Evolutionary conservation across 2,113 vertebrate species (phyloP).

Genomic region (Melanocharis versteri): DNA sequence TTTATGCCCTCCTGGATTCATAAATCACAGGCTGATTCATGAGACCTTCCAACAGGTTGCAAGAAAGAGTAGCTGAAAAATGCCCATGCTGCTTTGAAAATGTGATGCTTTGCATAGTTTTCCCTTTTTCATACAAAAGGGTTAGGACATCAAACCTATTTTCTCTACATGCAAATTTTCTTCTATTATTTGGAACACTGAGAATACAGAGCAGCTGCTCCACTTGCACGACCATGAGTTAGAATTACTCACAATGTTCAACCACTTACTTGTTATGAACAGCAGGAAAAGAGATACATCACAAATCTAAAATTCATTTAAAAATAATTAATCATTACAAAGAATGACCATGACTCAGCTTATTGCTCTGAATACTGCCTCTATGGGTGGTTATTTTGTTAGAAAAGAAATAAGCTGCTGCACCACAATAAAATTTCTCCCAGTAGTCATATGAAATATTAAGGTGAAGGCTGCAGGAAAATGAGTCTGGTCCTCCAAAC

Average conservation of each 20-base stretch:
- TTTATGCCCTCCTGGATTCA: neutral
- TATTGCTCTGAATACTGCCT: neutral
- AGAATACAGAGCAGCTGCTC: conserved; percentile 52
- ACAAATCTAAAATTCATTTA: conserved; percentile 53
- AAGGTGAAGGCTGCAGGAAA: conserved; percentile 14
- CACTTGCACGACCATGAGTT: conserved; percentile 2
- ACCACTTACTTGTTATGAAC: conserved; percentile 30
- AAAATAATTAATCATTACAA: conserved; percentile 60
- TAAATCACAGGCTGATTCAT: neutral
- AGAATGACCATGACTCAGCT: conserved; percentile 58
- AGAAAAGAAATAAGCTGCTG: conserved; percentile 13
- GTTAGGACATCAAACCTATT: conserved; percentile 4
- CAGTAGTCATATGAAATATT: neutral
- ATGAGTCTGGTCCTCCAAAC: neutral
- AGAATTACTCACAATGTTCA: conserved; percentile 50
- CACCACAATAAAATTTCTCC: neutral
- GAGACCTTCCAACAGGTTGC: neutral
- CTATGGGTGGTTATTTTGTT: conserved; percentile 13
- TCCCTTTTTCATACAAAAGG: neutral
- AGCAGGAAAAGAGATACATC: conserved; percentile 30
- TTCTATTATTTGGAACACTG: conserved; percentile 19
- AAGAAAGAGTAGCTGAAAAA: neutral
- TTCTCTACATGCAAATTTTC: conserved; percentile 32
- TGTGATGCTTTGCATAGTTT: neutral
- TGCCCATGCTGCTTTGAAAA: neutral